Conservation (phyloP, 2,113 vertebrate genomes). For the Gila orcuttii region DNA sequence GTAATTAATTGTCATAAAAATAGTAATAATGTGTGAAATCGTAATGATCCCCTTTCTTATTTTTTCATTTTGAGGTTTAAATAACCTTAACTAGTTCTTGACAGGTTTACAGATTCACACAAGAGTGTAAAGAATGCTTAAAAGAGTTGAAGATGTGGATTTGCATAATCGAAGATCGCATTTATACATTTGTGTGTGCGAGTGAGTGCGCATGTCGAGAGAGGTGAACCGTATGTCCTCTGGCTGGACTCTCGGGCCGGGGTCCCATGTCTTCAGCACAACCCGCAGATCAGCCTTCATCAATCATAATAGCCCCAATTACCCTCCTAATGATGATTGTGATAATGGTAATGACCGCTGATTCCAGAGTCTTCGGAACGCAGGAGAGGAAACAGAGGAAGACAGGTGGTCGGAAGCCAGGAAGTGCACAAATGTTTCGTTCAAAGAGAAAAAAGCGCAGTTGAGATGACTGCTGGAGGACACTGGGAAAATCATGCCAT, state of each 20-base stretch:
- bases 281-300: constrained; percentile 34
- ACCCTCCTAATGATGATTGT: constrained; percentile 54
- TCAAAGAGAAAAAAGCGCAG: constrained; percentile 12
- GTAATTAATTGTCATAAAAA: too few species aligned
- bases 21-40: too few species aligned
- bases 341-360: constrained; percentile 50
- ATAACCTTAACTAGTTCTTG: neutral
- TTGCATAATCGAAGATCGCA: neutral
- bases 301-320: constrained; percentile 55
- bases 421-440: neutral
- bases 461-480: constrained; percentile 42
- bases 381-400: constrained; percentile 1
- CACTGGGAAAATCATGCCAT: constrained; percentile 40
- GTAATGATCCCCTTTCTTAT: neutral
- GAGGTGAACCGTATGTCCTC: constrained; percentile 21
- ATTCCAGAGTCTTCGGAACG: constrained; percentile 25
- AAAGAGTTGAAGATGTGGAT: neutral
- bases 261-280: constrained; percentile 9
- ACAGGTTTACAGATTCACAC: neutral
- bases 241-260: constrained; percentile 23
- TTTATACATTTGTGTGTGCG: neutral
- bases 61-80: neutral
- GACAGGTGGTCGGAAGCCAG: neutral
- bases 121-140: neutral
- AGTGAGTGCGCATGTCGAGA: neutral